Evolutionary conservation across 2,888 invertebrate genomes (phyloP), one percentile per base, ranked within the genome.

Genomic region (Lepeophtheirus nordmannii): DNA sequence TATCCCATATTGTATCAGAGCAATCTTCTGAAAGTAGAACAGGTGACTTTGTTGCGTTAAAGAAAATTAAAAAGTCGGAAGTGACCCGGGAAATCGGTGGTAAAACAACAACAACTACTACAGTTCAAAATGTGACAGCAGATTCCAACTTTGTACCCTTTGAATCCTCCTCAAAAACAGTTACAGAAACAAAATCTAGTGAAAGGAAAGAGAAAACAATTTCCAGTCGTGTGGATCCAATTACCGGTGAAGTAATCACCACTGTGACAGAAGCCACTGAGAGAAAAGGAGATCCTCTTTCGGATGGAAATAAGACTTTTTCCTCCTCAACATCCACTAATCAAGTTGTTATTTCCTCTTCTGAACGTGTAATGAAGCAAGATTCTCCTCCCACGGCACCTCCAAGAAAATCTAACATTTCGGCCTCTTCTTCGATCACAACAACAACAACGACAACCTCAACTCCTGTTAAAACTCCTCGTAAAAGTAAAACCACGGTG

Each of bases 401-500:
- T 17, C 53, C 53, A 46, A 46, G 53, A 46, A 46, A 46, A 17
- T 46, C 53, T 46, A 46, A 14, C n/a, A 46, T 46, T n/a, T 46
- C 53, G n/a, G 14, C 53, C 53, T 46, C 53, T 17, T 46, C 53
- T n/a, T n/a, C n/a, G n/a, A n/a, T n/a, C n/a, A n/a, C n/a, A 5
- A n/a, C 8, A 14, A n/a, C 53, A 14, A 17, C 53, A 5, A 46
- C 14, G 5, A 17, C 53, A n/a, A 46, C 53, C n/a, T 46, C 17
- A n/a, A 46, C 53, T 46, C 53, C 53, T 17, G 53, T 46, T 46
- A 46, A 46, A 46, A 46, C 53, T 17, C 53, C 53, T 14, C 53
- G 53, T n/a, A 46, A 46, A 46, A 46, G n/a, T n/a, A 46, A 46
- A 17, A 46, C 53, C 53, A 46, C 53, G 53, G 17, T 46, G n/a